Conservation (phyloP, 2,113 vertebrate genomes). For the Otus sunia region DNA sequence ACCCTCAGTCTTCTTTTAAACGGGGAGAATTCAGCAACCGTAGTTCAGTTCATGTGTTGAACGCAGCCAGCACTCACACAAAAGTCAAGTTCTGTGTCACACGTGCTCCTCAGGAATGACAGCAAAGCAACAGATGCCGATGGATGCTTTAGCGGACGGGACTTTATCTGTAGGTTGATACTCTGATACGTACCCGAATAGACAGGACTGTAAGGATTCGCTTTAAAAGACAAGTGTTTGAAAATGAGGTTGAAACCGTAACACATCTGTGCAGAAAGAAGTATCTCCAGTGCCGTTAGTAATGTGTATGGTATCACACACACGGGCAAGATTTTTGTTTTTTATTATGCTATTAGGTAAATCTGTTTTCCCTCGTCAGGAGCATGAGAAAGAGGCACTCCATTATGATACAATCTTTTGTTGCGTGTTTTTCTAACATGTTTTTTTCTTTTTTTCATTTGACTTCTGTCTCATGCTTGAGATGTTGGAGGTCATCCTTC, state of each 20-base stretch:
- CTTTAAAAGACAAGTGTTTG: not conserved
- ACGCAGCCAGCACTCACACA: not conserved
- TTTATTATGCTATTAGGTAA: not conserved
- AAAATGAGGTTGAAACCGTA: not conserved
- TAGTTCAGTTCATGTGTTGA: not conserved
- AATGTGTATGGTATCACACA: too few relatives aligned
- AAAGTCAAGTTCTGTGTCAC: not conserved
- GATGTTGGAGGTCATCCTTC: not conserved
- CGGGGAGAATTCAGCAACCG: not conserved
- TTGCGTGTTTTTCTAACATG: not conserved
- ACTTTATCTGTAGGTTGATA: not conserved
- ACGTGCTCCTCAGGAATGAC: not conserved
- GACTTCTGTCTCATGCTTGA: not conserved
- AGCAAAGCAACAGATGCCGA: not conserved
- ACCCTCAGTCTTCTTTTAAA: not conserved
- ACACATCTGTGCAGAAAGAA: not conserved
- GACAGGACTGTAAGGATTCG: not conserved
- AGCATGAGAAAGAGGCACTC: not conserved
- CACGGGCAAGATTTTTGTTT: not conserved
- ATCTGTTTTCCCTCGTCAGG: not conserved
- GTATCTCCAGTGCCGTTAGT: not conserved
- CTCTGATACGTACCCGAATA: not conserved
- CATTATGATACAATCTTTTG: too few relatives aligned
- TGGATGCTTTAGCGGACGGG: not conserved
- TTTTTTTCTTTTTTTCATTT: not conserved